These are phyloP conservation scores for Dipus sagitta DNA, from an alignment of 2,797 vertebrate species.

Conservation along the genomic window DNA sequence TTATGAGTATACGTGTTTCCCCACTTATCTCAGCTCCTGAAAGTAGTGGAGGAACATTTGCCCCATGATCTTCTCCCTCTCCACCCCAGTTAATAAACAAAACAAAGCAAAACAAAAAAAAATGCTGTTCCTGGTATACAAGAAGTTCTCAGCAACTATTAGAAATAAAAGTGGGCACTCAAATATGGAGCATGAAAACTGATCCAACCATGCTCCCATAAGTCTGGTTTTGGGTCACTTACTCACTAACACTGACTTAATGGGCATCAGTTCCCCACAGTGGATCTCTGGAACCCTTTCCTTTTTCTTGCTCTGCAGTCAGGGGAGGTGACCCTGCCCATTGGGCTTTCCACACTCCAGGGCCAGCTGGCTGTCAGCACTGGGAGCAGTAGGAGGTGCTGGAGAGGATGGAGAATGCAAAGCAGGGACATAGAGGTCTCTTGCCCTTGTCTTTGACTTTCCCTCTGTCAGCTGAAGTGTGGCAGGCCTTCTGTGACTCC, in stretches of 20 bases:
- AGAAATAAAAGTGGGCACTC: background rate
- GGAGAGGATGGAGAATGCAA: background rate
- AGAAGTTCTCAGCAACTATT: background rate
- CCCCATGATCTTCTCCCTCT: background rate
- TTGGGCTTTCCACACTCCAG: background rate
- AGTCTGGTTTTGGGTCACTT: background rate
- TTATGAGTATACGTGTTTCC: background rate
- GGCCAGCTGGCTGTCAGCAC: background rate
- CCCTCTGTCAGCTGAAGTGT: background rate
- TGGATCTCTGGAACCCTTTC: background rate
- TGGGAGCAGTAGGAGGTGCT: background rate
- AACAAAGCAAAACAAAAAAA: constrained; percentile 13
- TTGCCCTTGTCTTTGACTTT: background rate
- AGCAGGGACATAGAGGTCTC: background rate
- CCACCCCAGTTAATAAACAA: background rate
- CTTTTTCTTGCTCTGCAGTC: background rate
- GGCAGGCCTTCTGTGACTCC: background rate
- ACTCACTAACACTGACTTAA: background rate
- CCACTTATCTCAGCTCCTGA: constrained; percentile 10
- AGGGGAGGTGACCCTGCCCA: background rate
- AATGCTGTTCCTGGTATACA: background rate
- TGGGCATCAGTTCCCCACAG: too few relatives aligned
- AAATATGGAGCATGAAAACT: background rate
- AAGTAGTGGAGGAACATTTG: background rate
- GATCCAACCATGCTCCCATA: background rate